phyloP scores from a whole-genome alignment of 2,113 vertebrate species.

The Opisthocomus hoazin region DNA sequence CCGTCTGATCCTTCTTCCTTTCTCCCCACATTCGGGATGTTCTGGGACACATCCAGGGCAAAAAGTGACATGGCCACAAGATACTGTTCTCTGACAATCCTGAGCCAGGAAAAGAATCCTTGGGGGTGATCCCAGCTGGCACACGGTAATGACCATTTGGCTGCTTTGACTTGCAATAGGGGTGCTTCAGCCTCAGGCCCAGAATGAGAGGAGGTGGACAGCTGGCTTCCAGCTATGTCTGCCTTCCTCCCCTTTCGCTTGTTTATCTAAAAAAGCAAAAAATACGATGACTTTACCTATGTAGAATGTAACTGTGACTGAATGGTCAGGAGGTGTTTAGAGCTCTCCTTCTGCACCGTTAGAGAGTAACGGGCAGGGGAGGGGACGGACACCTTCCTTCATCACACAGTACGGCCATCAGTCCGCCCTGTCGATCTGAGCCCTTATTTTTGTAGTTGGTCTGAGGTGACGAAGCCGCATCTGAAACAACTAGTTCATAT shows the following conservation, averaged over 20 bases:
- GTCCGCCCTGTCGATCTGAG: background rate
- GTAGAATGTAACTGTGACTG: background rate
- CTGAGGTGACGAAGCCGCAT: background rate
- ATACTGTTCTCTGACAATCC: background rate
- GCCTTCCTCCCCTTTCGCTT: background rate
- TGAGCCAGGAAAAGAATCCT: conserved; percentile 31
- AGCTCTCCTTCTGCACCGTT: background rate
- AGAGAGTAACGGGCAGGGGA: background rate
- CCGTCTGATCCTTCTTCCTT: background rate
- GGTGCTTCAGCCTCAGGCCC: conserved; percentile 5
- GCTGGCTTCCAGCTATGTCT: conserved; percentile 4
- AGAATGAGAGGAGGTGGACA: background rate
- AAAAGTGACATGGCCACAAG: background rate
- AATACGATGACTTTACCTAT: background rate
- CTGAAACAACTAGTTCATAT: background rate
- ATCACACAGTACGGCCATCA: fast-evolving
- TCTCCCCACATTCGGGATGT: background rate
- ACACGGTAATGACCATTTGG: conserved; percentile 22
- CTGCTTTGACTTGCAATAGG: background rate
- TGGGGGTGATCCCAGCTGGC: conserved; percentile 52
- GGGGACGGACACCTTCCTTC: background rate
- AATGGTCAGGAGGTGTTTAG: background rate
- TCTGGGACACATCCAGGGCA: conserved; percentile 28
- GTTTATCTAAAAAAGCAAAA: background rate
- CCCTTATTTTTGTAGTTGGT: background rate